Evolutionary conservation across 1,140 invertebrate genomes (phyloP).

Genomic region (Magallana gigas): DNA sequence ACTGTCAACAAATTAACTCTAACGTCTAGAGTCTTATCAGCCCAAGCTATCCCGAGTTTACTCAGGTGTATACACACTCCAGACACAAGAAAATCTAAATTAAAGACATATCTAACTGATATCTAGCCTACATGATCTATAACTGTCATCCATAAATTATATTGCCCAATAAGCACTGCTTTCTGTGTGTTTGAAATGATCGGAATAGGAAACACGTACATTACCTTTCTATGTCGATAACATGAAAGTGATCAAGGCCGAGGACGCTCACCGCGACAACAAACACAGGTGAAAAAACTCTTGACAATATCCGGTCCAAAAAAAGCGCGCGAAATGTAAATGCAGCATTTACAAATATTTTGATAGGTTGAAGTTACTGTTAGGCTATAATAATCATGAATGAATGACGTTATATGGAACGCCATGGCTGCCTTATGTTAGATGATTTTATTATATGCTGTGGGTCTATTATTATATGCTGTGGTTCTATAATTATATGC

Average conservation of each 20-base stretch:
- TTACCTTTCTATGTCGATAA: neutral
- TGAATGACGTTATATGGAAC: no score
- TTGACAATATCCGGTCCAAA: neutral
- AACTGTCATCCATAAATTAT: neutral
- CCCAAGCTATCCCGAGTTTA: neutral
- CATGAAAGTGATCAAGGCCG: neutral
- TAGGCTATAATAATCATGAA: no score
- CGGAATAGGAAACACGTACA: neutral
- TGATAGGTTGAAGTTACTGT: no score
- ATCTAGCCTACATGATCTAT: neutral
- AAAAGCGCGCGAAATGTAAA: slow-evolving; percentile 29
- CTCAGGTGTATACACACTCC: neutral
- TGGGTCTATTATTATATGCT: no score
- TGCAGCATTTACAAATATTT: no score
- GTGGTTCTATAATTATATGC: no score
- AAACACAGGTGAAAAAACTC: neutral
- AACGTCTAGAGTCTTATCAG: neutral
- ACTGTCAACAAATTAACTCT: slow-evolving; percentile 21
- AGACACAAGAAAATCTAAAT: neutral
- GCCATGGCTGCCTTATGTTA: no score
- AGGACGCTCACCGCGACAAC: neutral
- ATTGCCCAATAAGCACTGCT: neutral
- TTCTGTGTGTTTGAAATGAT: neutral
- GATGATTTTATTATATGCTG: no score
- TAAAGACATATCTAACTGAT: neutral